These are phyloP conservation scores for Ctenomys sociabilis DNA, from an alignment of 2,113 vertebrate genomes.

Conservation along the genomic window DNA sequence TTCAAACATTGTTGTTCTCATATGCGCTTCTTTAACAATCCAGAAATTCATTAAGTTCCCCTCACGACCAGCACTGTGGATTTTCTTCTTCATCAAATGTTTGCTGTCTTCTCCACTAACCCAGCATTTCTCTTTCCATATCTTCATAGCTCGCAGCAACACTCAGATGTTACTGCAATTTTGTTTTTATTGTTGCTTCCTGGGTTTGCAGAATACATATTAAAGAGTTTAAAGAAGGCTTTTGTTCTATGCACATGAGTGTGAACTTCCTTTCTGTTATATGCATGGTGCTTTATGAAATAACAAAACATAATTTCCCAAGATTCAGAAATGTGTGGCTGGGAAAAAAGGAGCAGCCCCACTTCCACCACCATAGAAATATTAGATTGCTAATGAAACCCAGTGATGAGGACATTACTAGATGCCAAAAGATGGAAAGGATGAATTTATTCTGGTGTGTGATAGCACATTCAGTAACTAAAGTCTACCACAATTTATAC, in stretches of 20 bases:
- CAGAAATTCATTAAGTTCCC: neutral
- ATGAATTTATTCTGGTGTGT: neutral
- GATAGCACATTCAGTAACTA: neutral
- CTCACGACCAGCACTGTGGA: neutral
- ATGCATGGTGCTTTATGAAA: neutral
- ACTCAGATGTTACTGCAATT: neutral
- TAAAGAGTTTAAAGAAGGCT: neutral
- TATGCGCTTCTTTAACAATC: neutral
- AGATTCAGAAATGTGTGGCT: neutral
- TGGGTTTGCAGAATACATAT: neutral
- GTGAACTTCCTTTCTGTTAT: neutral
- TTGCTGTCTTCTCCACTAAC: fast-evolving
- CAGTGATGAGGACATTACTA: neutral
- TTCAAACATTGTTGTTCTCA: neutral
- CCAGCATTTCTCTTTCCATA: neutral
- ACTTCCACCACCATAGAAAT: neutral
- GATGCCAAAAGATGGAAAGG: neutral
- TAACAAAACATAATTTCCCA: neutral
- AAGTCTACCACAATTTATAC: neutral
- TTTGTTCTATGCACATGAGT: neutral
- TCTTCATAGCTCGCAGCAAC: neutral
- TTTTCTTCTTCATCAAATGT: neutral
- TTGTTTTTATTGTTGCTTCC: neutral
- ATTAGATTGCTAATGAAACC: neutral
- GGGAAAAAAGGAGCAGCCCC: neutral